These are phyloP conservation scores for Girardinus metallicus DNA, from an alignment of 2,797 vertebrate species.

Conservation along the genomic window DNA sequence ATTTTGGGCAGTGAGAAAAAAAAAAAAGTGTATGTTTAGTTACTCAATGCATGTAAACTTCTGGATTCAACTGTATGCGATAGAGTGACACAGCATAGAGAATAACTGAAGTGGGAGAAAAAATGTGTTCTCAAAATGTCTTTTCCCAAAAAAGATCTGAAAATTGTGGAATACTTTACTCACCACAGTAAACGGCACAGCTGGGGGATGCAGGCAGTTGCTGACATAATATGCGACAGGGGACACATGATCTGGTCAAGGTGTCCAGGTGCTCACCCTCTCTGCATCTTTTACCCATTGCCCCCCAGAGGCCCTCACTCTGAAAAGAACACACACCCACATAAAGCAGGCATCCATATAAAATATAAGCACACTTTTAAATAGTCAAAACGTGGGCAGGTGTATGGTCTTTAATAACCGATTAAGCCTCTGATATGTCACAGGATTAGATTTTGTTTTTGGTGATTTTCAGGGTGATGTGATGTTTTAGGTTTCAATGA, in stretches of 20 bases:
- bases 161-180: conserved; percentile 11
- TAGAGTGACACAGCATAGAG: background rate
- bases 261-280: conserved; percentile 48
- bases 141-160: background rate
- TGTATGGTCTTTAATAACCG: background rate
- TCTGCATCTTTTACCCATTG: conserved; percentile 59
- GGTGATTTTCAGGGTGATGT: too few relatives aligned
- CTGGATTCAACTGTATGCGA: background rate
- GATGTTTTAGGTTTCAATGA: too few relatives aligned
- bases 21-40: background rate
- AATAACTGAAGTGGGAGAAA: background rate
- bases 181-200: conserved; percentile 73
- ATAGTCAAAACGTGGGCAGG: background rate
- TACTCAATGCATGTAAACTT: too few relatives aligned
- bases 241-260: conserved; percentile 55
- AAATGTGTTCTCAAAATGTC: background rate
- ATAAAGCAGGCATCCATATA: background rate
- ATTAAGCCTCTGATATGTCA: background rate
- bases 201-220: background rate
- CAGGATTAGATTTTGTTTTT: background rate
- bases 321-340: conserved; percentile 24
- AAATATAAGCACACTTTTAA: background rate
- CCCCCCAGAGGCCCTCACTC: conserved; percentile 9
- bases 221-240: conserved; percentile 58
- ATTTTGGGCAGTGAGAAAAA: background rate